Base-by-base conservation (phyloP, 2,888 invertebrate species). In the Panopea generosa region DNA sequence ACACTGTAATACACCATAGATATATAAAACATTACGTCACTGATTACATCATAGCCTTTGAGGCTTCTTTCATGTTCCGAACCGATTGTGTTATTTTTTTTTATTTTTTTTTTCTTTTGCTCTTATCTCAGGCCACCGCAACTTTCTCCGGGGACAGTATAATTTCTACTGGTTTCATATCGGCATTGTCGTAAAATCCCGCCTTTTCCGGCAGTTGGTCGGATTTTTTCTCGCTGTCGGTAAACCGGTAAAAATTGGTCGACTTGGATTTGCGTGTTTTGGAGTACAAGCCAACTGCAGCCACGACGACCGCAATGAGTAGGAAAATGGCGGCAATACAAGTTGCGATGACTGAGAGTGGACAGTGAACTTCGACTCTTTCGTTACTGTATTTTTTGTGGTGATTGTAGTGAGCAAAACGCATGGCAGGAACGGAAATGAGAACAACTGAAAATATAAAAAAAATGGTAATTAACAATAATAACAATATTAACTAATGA, bases 191-290 rank as follows among this genome's bases (percentile, higher is more conserved):
- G 24, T 69, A 65, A 16, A 74, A 27, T 4, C 74, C 74, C 3
- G 78, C 55, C 26, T 79, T 79, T 4, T 45, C 69, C 47, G 73
- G 76, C 33, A 76, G 76, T 27, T 73, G 69, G 38, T 80, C 80
- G 7, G 65, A 52, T n/a, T n/a, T n/a, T n/a, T n/a, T n/a, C n/a
- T n/a, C n/a, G n/a, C n/a, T n/a, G n/a, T 80, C 69, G 56, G 68
- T 76, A 49, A 80, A 76, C 38, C 62, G 63, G 59, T 72, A 60
- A 75, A 75, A 80, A 9, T 65, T 29, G 20, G 63, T 63, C n/a
- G 47, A n/a, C 16, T 24, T 14, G 26, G 59, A 24, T 2, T 22
- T 53, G 2, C 47, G 14, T 6, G 40, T 63, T 43, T 56, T 68
- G 33, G 40, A 16, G 18, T 29, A n/a, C 24, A 52, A 24, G 38